Evolutionary conservation across 2,888 invertebrate genomes (phyloP).

Genomic region (Lacanobia wlatinum): DNA sequence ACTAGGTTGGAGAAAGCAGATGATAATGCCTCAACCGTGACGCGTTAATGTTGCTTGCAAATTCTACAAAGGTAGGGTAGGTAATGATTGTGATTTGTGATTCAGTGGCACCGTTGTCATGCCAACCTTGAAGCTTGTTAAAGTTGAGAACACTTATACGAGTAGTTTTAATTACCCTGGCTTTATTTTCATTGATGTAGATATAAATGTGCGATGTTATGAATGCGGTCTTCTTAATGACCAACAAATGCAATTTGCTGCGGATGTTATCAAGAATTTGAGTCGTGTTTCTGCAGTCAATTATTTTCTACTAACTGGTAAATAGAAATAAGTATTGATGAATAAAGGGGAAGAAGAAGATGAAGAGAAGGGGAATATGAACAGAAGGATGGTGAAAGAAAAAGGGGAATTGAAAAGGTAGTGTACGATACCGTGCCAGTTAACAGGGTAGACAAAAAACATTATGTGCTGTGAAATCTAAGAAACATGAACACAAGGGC

Average conservation of each 20-base stretch:
- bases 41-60: conserved; percentile 62
- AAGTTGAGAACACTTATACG: conserved; percentile 26
- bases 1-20: conserved; percentile 62
- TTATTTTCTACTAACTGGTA: not conserved
- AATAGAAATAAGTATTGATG: not conserved
- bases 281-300: not conserved
- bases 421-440: no score
- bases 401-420: no score
- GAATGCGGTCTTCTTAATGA: conserved; percentile 35
- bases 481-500: no score
- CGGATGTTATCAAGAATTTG: not conserved
- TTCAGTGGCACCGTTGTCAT: conserved; percentile 61
- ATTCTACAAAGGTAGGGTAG: conserved; percentile 60
- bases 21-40: conserved; percentile 57
- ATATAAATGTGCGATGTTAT: conserved; percentile 25
- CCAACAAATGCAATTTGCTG: conserved; percentile 4
- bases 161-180: conserved; percentile 42
- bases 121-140: conserved; percentile 61
- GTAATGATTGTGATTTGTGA: conserved; percentile 64
- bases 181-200: conserved; percentile 45
- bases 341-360: no score
- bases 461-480: no score
- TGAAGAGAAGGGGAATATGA: no score
- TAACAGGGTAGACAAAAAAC: no score
- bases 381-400: no score